Conservation (phyloP, 2,888 invertebrate genomes). For the Eupithecia vulgata region DNA sequence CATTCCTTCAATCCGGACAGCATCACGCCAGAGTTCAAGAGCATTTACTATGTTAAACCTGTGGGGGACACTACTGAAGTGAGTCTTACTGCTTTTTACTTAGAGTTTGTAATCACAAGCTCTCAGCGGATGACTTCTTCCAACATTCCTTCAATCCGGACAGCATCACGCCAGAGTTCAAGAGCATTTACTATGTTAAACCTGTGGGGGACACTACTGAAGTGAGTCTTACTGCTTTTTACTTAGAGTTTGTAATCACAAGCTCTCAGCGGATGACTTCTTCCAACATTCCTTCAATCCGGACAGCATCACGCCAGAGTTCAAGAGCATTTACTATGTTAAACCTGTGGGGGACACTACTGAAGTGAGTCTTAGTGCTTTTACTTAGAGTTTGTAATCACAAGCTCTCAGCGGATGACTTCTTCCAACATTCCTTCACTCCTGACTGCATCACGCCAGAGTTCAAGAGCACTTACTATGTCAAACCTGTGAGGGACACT, state of each 20-base stretch:
- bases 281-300: slow-evolving; percentile 70
- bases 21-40: slow-evolving; percentile 86
- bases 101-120: slow-evolving; percentile 62
- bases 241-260: slow-evolving; percentile 57
- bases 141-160: slow-evolving; percentile 71
- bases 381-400: slow-evolving; percentile 53
- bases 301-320: slow-evolving; percentile 83
- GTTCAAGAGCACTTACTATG: slow-evolving; percentile 88
- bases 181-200: slow-evolving; percentile 89
- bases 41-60: slow-evolving; percentile 90
- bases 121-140: slow-evolving; percentile 86
- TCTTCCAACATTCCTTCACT: slow-evolving; percentile 73
- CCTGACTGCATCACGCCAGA: slow-evolving; percentile 82
- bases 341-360: slow-evolving; percentile 89
- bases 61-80: slow-evolving; percentile 89
- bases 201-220: slow-evolving; percentile 89
- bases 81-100: slow-evolving; percentile 42
- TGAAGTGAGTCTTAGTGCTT: slow-evolving; percentile 77
- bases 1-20: slow-evolving; percentile 73
- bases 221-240: slow-evolving; percentile 64
- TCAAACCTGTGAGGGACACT: slow-evolving; percentile 90
- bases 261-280: slow-evolving; percentile 86
- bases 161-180: slow-evolving; percentile 85
- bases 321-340: slow-evolving; percentile 88
- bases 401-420: slow-evolving; percentile 85